Percentiles rank a stretch among this genome's conserved stretches.
Conservation (phyloP, 35 echinoderm and acorn worm genomes). For the Chiridota heheva region DNA sequence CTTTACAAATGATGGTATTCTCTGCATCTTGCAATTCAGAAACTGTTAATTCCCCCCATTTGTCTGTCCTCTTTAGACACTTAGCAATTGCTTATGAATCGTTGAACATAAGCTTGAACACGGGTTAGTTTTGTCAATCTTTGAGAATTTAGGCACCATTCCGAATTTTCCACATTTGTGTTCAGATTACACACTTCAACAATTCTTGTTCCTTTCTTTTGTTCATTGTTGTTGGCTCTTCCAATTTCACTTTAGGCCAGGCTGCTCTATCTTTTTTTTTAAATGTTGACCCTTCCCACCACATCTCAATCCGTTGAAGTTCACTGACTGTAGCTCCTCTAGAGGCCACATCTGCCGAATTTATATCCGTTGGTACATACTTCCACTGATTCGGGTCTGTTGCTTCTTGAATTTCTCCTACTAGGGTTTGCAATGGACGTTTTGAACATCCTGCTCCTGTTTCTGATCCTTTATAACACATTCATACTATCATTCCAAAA, state of each 20-base stretch:
- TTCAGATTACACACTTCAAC: too few relatives aligned
- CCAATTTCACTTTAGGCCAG: background rate
- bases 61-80: background rate
- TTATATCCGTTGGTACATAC: background rate
- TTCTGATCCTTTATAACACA: constrained; percentile 20
- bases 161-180: background rate
- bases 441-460: constrained; percentile 16
- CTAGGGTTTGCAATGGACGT: constrained; percentile 16
- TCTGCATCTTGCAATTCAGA: constrained; percentile 30
- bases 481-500: constrained; percentile 40
- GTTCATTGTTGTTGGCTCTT: background rate
- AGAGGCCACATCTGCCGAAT: background rate
- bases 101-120: constrained; percentile 13
- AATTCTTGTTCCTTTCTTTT: too few relatives aligned
- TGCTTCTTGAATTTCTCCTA: constrained; percentile 1
- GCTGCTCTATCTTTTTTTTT: background rate
- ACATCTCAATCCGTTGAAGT: background rate
- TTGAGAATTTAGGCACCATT: constrained; percentile 1
- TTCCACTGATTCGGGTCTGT: constrained; percentile 20
- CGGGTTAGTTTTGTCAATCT: background rate
- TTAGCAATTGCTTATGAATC: constrained; percentile 10
- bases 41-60: background rate
- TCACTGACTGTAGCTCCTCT: background rate
- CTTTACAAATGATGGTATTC: background rate
- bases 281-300: background rate